Conservation (phyloP, 2,888 invertebrate genomes). For the Graphium colonna region DNA sequence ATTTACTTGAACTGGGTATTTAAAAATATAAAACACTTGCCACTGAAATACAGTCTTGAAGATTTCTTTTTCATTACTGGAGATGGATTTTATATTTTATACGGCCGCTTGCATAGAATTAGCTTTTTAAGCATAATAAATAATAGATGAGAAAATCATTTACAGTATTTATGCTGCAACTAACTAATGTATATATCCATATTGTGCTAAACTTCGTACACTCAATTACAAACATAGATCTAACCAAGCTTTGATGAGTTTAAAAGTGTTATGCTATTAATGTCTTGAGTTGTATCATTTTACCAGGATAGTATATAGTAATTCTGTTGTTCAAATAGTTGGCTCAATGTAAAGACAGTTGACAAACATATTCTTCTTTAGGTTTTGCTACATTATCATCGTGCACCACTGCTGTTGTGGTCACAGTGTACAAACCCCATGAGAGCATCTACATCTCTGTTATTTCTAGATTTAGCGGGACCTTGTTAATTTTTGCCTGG, state of each 20-base stretch:
- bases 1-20: neutral
- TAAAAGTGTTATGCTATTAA: neutral
- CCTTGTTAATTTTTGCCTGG: too few relatives aligned
- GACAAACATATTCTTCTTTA: constrained; percentile 82
- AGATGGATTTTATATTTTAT: neutral
- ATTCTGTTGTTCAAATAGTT: constrained; percentile 82
- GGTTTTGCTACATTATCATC: constrained; percentile 79
- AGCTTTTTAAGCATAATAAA: too few relatives aligned
- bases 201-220: neutral
- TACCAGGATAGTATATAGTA: constrained; percentile 81
- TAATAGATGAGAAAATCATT: too few relatives aligned
- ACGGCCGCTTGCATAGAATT: too few relatives aligned
- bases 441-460: constrained; percentile 65
- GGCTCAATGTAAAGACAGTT: constrained; percentile 81
- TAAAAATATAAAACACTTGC: neutral
- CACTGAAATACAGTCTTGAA: neutral
- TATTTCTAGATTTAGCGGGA: constrained; percentile 56
- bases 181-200: neutral
- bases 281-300: constrained; percentile 28
- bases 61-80: neutral
- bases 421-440: constrained; percentile 82
- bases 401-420: constrained; percentile 75
- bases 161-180: too few relatives aligned
- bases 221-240: neutral
- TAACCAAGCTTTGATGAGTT: neutral